These are phyloP conservation scores for Microtus pennsylvanicus DNA, from an alignment of 2,113 vertebrate species.

Conservation along the genomic window DNA sequence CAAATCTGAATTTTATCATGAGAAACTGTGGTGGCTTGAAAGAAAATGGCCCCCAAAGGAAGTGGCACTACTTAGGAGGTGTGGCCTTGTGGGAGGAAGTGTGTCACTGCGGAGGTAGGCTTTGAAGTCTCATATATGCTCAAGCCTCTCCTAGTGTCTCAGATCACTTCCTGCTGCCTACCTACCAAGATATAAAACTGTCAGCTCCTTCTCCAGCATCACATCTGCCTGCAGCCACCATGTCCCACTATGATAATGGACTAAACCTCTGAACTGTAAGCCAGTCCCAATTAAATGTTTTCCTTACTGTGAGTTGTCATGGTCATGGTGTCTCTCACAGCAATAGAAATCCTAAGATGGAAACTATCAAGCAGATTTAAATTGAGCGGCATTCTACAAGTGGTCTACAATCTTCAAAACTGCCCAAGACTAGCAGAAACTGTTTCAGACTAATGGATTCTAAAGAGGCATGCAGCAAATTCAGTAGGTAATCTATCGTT, in stretches of 20 bases:
- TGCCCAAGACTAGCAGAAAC: conserved; percentile 36
- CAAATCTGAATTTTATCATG: background rate
- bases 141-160: background rate
- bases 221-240: background rate
- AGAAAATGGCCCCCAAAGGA: background rate
- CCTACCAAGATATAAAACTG: background rate
- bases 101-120: background rate
- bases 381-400: background rate
- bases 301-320: background rate
- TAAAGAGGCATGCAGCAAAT: conserved; percentile 10
- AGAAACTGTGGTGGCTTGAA: background rate
- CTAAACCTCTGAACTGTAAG: background rate
- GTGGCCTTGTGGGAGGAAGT: background rate
- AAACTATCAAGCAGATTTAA: background rate
- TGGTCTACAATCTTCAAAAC: conserved; percentile 12
- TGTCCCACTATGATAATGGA: background rate
- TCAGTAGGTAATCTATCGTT: background rate
- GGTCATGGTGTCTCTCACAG: background rate
- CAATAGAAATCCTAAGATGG: background rate
- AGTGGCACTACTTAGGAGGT: background rate
- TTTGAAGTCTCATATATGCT: background rate
- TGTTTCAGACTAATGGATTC: background rate
- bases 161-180: background rate
- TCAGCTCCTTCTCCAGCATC: background rate
- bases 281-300: background rate